Evolutionary conservation across 2,113 vertebrate species (phyloP).

Genomic region (Geothlypis trichas): DNA sequence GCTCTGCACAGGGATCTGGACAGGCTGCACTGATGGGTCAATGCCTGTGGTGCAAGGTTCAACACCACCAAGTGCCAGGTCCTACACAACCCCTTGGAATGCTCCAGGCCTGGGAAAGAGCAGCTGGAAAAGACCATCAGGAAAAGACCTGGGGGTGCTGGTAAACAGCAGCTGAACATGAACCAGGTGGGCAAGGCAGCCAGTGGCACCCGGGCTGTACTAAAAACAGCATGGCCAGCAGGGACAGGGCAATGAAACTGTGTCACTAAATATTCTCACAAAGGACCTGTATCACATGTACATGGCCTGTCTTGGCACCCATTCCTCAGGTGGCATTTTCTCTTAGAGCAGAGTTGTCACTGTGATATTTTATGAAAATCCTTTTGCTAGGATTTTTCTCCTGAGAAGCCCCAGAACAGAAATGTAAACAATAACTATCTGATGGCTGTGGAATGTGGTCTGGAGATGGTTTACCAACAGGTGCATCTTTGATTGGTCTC

Average conservation of each 20-base stretch:
- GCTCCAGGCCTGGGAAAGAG: background rate
- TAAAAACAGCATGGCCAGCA: background rate
- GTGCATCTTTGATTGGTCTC: too few species aligned
- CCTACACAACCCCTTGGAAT: background rate
- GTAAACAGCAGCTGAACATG: background rate
- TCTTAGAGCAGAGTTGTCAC: background rate
- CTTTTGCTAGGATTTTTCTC: too few species aligned
- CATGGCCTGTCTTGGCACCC: background rate
- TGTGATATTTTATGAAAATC: too few species aligned
- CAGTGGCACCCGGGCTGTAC: background rate
- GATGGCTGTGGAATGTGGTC: too few species aligned
- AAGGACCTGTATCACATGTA: background rate
- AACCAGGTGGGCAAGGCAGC: background rate
- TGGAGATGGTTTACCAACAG: too few species aligned
- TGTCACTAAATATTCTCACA: background rate
- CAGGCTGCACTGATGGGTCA: background rate
- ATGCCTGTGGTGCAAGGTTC: background rate
- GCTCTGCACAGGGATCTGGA: background rate
- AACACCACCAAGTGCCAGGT: background rate
- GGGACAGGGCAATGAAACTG: background rate
- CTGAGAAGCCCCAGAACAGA: too few species aligned
- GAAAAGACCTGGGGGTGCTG: background rate
- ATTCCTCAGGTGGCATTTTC: background rate
- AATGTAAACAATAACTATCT: too few species aligned
- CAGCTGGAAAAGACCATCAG: background rate